Evolutionary conservation across 23 tunicate species (phyloP).

Genomic region (Ciona savignyi): DNA sequence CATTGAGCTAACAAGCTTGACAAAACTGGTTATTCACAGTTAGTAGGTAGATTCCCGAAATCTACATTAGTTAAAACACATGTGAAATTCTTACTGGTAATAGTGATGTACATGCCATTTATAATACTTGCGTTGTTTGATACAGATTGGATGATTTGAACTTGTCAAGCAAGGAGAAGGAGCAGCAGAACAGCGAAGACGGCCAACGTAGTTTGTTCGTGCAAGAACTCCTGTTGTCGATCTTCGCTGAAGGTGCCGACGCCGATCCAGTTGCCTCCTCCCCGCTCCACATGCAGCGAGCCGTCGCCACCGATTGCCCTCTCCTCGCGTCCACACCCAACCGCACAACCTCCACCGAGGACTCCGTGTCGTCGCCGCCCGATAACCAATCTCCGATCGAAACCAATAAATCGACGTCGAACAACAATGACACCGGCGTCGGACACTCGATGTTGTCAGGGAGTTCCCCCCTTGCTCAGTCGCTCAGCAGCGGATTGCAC

Average conservation of each 20-base stretch:
- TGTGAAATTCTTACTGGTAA: no score
- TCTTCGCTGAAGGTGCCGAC: slow-evolving; percentile 12
- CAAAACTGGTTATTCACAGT: no score
- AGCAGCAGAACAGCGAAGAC: slow-evolving; percentile 33
- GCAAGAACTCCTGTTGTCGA: slow-evolving; percentile 47
- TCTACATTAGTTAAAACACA: not conserved
- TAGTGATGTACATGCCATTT: no score
- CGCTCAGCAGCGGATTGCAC: not conserved
- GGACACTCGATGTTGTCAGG: not conserved
- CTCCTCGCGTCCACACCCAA: slow-evolving; percentile 17
- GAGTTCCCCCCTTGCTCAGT: not conserved
- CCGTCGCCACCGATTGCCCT: slow-evolving; percentile 50
- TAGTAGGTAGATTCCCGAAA: no score
- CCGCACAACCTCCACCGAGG: not conserved
- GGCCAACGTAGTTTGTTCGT: slow-evolving; percentile 48
- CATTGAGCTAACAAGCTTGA: no score
- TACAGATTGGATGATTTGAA: slow-evolving; percentile 39
- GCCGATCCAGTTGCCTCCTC: not conserved
- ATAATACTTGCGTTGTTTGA: not conserved
- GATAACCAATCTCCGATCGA: not conserved
- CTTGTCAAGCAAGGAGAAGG: slow-evolving; percentile 21
- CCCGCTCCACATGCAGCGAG: slow-evolving; percentile 12
- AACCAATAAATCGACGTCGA: not conserved
- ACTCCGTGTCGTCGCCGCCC: not conserved
- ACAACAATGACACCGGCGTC: slow-evolving; percentile 10